Conservation (phyloP, 1,140 invertebrate species). For the Trypoxylus dichotomus region DNA sequence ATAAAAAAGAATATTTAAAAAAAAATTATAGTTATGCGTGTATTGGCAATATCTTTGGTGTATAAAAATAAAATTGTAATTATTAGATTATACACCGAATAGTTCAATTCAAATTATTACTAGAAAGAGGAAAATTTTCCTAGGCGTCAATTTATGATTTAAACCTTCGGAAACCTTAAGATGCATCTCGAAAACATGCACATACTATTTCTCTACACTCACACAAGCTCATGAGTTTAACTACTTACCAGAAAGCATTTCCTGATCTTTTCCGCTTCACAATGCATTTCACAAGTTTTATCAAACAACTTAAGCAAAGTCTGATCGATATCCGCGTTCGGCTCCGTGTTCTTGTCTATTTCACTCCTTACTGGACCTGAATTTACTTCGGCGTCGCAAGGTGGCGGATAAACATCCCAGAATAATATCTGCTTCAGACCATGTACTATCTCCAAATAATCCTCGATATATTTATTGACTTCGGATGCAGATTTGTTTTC, state of each 20-base stretch:
- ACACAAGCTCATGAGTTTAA: not conserved
- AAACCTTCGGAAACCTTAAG: not conserved
- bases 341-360: not conserved
- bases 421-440: not conserved
- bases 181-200: not conserved
- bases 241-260: slow-evolving; percentile 18
- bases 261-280: slow-evolving; percentile 15
- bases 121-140: not conserved
- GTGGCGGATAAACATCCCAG: not conserved
- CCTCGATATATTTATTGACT: not conserved
- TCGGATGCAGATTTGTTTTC: not conserved
- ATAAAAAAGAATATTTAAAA: too few relatives aligned
- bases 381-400: not conserved
- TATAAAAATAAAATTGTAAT: too few relatives aligned
- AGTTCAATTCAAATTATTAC: not conserved
- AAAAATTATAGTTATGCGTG: too few relatives aligned
- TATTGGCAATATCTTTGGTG: too few relatives aligned
- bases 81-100: too few relatives aligned
- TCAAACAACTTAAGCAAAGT: slow-evolving; percentile 16
- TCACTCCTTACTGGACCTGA: not conserved
- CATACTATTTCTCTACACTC: not conserved
- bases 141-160: not conserved
- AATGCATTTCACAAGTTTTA: slow-evolving; percentile 15
- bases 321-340: not conserved
- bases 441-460: not conserved